Evolutionary conservation across 2,113 vertebrate species (phyloP).

Genomic region (Panthera tigris): DNA sequence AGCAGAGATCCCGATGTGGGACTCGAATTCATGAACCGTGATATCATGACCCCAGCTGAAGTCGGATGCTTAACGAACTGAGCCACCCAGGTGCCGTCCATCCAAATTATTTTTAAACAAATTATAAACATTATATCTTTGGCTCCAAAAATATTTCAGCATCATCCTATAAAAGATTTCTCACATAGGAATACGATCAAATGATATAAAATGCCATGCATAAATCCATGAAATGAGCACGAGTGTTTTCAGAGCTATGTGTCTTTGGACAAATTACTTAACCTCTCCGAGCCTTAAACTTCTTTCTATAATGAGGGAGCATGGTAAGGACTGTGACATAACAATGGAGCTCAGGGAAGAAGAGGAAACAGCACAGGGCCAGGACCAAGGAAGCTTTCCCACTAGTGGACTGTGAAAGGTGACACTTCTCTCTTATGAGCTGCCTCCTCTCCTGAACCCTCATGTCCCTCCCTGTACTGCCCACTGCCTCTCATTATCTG

Average conservation of each 20-base stretch:
- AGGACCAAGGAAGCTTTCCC: background rate
- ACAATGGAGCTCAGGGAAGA: rapidly evolving
- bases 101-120: background rate
- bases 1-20: no score
- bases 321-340: background rate
- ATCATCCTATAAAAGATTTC: background rate
- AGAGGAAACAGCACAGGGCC: background rate
- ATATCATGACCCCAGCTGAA: no score
- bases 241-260: background rate
- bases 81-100: background rate
- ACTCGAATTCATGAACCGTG: no score
- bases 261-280: background rate
- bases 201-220: background rate
- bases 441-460: background rate
- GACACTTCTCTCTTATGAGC: background rate
- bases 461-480: background rate
- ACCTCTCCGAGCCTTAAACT: background rate
- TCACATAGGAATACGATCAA: background rate
- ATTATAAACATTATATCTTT: background rate
- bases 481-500: background rate
- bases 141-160: background rate
- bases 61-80: no score
- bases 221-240: background rate
- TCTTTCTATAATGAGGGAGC: background rate
- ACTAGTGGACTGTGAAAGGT: background rate